A percentile compares a stretch with the other conserved stretches of the same genome.
Evolutionary conservation across 2,888 invertebrate species (phyloP).

Genomic region (Agriopis leucophaearia): DNA sequence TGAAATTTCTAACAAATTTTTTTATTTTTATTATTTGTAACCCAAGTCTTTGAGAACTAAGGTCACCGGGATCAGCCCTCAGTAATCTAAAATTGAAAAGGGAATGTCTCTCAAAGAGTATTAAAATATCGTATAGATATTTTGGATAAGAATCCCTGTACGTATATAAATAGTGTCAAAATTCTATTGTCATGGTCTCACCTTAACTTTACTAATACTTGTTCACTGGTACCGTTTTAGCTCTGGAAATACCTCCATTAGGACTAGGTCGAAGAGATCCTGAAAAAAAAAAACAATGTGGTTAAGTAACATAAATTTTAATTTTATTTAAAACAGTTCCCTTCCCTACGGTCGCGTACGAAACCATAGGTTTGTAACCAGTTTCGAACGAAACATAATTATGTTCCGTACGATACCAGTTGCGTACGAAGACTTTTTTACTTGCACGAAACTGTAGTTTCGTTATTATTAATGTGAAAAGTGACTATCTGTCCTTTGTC

Average conservation of each 20-base stretch:
- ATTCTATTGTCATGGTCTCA: constrained; percentile 44
- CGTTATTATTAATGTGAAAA: too few species aligned
- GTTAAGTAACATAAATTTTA: too few species aligned
- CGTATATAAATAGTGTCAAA: constrained; percentile 36
- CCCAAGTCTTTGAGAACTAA: neutral
- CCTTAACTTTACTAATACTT: constrained; percentile 52
- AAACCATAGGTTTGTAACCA: too few species aligned
- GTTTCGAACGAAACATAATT: too few species aligned
- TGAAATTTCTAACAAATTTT: too few species aligned
- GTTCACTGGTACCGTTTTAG: constrained; percentile 84
- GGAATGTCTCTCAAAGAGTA: constrained; percentile 61
- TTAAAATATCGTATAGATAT: constrained; percentile 49
- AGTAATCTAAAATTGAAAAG: constrained; percentile 44
- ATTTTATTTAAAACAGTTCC: too few species aligned
- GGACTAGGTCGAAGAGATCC: constrained; percentile 89
- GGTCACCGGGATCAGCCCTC: constrained; percentile 23
- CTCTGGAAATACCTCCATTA: constrained; percentile 90
- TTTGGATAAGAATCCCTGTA: constrained; percentile 46
- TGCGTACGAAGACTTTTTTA: too few species aligned
- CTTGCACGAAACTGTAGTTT: too few species aligned
- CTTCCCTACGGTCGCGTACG: too few species aligned
- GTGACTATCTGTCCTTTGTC: too few species aligned
- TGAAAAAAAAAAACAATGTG: constrained; percentile 66
- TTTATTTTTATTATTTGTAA: too few species aligned
- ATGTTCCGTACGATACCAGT: too few species aligned